Conservation (phyloP, 2,797 vertebrate genomes). For the Orientallactaga sibirica region DNA sequence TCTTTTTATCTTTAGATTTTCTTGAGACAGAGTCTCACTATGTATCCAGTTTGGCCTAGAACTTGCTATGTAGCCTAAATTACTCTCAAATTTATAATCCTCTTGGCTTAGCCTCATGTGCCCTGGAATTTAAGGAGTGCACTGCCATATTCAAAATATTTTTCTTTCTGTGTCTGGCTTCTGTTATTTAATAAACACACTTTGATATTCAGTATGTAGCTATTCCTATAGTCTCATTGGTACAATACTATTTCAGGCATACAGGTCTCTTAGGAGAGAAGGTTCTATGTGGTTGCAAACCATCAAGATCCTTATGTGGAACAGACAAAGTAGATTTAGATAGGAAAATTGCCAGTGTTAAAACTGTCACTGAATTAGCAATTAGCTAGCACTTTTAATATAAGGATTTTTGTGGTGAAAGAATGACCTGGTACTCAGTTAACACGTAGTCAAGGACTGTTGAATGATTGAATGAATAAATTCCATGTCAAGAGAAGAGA, state of each 20-base stretch:
- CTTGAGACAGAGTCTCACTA: not conserved
- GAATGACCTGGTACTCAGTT: not conserved
- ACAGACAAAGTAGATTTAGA: constrained; percentile 11
- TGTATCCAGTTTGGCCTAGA: not conserved
- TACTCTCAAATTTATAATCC: not conserved
- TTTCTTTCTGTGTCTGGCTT: not conserved
- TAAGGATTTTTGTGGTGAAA: not conserved
- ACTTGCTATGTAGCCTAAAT: not conserved
- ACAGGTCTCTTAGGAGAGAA: not conserved
- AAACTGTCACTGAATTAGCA: not conserved
- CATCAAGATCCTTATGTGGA: not conserved
- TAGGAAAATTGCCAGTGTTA: constrained; percentile 18
- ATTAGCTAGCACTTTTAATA: not conserved
- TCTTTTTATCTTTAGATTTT: not conserved
- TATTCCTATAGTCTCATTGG: not conserved
- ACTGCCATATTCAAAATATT: not conserved
- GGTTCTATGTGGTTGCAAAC: not conserved
- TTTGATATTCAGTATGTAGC: not conserved
- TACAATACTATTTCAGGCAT: not conserved
- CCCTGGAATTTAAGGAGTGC: not conserved
- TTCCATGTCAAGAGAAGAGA: constrained; percentile 15
- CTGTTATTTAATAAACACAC: not conserved
- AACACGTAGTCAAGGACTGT: not conserved
- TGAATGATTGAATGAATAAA: constrained; percentile 22
- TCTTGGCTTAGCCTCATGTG: not conserved